Conservation (phyloP, 2,797 vertebrate species). For the Platyrinchus mystaceus region DNA sequence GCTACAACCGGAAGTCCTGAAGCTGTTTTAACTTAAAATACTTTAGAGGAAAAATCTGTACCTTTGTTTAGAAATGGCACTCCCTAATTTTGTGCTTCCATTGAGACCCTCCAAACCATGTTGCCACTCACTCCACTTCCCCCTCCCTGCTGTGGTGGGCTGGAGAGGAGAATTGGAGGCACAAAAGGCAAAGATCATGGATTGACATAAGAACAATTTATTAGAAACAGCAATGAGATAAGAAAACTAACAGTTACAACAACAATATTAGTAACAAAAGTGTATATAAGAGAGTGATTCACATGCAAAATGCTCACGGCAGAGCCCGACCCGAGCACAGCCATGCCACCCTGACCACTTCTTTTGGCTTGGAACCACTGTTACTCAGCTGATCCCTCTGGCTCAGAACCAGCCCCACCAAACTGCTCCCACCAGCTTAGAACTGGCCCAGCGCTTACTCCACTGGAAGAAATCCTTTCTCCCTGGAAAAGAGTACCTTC, state of each 20-base stretch:
- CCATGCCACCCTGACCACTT: neutral
- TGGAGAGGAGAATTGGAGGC: neutral
- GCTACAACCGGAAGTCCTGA: conserved; percentile 79
- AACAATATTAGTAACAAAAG: neutral
- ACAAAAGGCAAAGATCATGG: neutral
- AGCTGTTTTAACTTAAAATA: conserved; percentile 89
- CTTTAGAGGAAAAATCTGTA: conserved; percentile 82
- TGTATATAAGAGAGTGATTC: neutral
- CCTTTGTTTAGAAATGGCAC: conserved; percentile 21
- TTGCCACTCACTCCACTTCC: neutral
- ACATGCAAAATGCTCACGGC: neutral
- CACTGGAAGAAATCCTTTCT: neutral
- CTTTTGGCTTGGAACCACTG: neutral
- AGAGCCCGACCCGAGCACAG: fast-evolving
- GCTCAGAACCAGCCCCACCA: fast-evolving
- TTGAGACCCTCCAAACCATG: neutral
- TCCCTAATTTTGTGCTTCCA: neutral
- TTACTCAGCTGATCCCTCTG: neutral
- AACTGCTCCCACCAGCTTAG: fast-evolving
- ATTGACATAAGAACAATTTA: neutral
- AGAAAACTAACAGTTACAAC: neutral
- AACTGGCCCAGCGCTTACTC: neutral
- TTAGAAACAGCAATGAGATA: neutral
- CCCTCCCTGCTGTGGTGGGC: fast-evolving
- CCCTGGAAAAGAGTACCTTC: neutral